These are phyloP conservation scores for Dryococelus australis DNA, from an alignment of 2,888 invertebrate genomes.

Conservation along the genomic window DNA sequence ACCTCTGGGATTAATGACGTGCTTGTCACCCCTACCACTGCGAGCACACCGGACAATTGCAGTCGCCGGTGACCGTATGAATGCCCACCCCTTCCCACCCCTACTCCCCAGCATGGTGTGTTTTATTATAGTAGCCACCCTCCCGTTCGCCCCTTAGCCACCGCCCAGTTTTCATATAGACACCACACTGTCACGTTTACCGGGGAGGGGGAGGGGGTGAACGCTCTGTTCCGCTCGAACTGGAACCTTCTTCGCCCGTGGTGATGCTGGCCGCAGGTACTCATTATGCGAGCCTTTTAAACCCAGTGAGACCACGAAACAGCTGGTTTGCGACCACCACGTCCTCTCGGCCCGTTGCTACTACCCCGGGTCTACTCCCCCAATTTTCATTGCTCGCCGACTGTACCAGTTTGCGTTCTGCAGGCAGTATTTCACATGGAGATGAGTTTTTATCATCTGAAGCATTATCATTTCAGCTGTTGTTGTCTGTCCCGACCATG, in stretches of 20 bases:
- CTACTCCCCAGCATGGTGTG: background rate
- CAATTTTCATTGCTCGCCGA: background rate
- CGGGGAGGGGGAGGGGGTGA: too few species aligned
- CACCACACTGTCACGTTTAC: background rate
- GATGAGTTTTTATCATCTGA: conserved; percentile 16
- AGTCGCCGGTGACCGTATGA: conserved; percentile 25
- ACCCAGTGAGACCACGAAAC: background rate
- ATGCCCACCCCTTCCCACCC: background rate
- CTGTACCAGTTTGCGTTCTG: background rate
- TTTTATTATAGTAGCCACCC: conserved; percentile 26
- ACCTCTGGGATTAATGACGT: conserved; percentile 53
- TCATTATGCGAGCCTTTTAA: background rate
- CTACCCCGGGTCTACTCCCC: background rate
- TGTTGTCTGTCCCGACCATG: conserved; percentile 10
- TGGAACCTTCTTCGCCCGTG: background rate
- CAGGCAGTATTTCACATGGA: conserved; percentile 11
- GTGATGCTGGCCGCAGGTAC: background rate
- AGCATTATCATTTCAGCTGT: conserved; percentile 3
- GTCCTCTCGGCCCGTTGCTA: background rate
- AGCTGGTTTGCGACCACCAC: background rate
- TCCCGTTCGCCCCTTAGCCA: background rate
- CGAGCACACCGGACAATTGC: conserved; percentile 28
- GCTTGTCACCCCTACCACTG: conserved; percentile 47
- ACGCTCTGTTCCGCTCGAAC: background rate
- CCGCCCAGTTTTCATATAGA: conserved; percentile 11